Percentiles rank a stretch among this genome's conserved stretches.
Conservation (phyloP, 1,140 invertebrate species). For the Varroa destructor region DNA sequence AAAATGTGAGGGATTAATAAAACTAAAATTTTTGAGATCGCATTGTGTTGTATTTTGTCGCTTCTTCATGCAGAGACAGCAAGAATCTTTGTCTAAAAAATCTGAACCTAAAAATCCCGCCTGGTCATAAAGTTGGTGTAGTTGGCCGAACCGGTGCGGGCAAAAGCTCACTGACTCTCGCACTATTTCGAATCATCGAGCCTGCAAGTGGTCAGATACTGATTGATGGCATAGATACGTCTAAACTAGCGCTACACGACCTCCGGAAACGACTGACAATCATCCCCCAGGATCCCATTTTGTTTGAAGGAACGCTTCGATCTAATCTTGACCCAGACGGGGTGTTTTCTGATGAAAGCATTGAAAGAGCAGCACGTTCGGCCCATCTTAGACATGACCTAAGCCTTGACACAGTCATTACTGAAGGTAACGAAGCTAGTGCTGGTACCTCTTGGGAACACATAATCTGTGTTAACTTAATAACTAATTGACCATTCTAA, state of each 20-base stretch:
- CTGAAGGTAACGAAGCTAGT: neutral
- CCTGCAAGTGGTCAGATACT: constrained; percentile 34
- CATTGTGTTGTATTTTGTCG: neutral
- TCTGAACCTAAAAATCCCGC: constrained; percentile 35
- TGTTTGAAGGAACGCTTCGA: neutral
- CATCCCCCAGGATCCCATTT: constrained; percentile 52
- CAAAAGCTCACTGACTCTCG: constrained; percentile 45
- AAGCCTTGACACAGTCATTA: neutral
- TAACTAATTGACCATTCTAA: too few species aligned
- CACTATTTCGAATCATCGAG: constrained; percentile 46
- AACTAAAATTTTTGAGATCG: too few species aligned
- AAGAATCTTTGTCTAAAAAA: constrained; percentile 38
- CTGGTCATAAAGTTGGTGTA: constrained; percentile 38
- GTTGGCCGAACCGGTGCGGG: constrained; percentile 45
- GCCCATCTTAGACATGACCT: constrained; percentile 21
- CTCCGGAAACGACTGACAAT: constrained; percentile 71
- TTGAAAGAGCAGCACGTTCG: neutral
- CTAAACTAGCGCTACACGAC: constrained; percentile 68
- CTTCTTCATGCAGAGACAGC: constrained; percentile 36
- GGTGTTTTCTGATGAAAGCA: neutral
- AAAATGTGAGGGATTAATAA: too few species aligned
- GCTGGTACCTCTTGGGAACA: too few species aligned
- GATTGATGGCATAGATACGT: constrained; percentile 36
- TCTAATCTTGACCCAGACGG: constrained; percentile 6
- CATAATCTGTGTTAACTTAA: too few species aligned